A percentile compares a stretch with the other conserved stretches of the same genome.
Evolutionary conservation across 2,888 invertebrate species (phyloP).

Genomic region (Lepidochrysops patricia): DNA sequence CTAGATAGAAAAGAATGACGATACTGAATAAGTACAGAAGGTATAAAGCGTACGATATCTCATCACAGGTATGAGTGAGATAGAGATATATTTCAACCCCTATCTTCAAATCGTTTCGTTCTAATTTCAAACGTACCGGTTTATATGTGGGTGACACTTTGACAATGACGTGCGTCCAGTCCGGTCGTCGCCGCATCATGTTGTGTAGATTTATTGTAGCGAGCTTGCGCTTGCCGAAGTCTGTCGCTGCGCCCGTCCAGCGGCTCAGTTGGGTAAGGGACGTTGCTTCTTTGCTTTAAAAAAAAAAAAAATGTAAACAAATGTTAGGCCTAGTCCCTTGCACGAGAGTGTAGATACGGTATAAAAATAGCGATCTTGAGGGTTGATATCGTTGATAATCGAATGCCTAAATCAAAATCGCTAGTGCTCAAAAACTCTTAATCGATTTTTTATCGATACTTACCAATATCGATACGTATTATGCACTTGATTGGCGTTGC

Average conservation of each 20-base stretch:
- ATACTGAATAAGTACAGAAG: no score
- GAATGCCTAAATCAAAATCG: no score
- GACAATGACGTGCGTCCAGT: constrained; percentile 82
- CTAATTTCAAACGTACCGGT: constrained; percentile 54
- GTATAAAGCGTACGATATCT: no score
- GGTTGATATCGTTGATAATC: not conserved
- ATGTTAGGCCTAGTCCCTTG: no score
- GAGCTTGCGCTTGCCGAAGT: constrained; percentile 55
- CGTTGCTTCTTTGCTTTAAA: constrained; percentile 46
- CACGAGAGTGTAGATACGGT: no score
- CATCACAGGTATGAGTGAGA: no score
- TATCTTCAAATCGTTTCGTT: no score
- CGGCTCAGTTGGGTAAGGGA: constrained; percentile 50
- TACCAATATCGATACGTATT: constrained; percentile 77
- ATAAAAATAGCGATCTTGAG: constrained; percentile 24
- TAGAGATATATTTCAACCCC: no score
- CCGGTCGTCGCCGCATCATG: constrained; percentile 67
- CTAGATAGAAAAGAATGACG: no score
- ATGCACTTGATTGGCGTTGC: constrained; percentile 75
- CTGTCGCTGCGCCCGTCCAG: constrained; percentile 50
- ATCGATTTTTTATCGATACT: no score
- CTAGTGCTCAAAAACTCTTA: no score
- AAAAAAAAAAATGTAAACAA: no score
- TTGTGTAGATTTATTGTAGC: constrained; percentile 77
- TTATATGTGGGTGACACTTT: constrained; percentile 77